Base-by-base conservation (phyloP, 2,888 invertebrate genomes). In the Spodoptera exigua region DNA sequence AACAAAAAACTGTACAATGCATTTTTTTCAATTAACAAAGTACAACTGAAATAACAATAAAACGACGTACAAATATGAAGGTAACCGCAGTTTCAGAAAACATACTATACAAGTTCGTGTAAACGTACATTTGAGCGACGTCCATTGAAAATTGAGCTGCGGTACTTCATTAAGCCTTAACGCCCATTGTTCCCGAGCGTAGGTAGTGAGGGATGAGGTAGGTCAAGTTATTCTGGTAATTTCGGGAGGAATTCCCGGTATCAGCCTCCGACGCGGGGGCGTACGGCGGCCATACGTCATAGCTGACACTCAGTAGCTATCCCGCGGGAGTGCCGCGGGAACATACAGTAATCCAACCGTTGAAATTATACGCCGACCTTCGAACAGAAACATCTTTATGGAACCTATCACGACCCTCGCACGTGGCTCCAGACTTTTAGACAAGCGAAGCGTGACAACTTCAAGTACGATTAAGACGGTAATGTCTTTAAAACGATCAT, bases 241-340 rank as follows among this genome's bases (percentile, higher is more conserved):
- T 70, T 69, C 59, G 67, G 52, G 70, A 74, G 78, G 72, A 76
- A 79, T 81, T 79, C 72, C 66, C 74, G 58, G 69, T 63, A 74
- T 76, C 70, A 74, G 76, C 78, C 77, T 70, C 78, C 71, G 79
- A 74, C 76, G 79, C 75, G 74, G 77, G 76, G 73, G 59, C 55
- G 63, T 63, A 69, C 64, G 73, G 74, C 48, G 51, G 75, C 74
- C 79, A 84, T 85, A 83, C 81, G 85, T 88, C 87, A 89, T 85
- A 74, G 73, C 78, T 65, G 78, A 77, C 73, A 74, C 70, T 73
- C 68, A 65, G 56, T 60, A 61, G 72, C 40, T 64, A 55, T 77
- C 86, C 80, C 81, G 34, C 41, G 80, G 77, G 85, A 75, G 60
- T 54, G 40, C 17, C 54, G 57, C 59, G 70, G 68, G 65, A 76